phyloP scores from a whole-genome alignment of 2,797 vertebrate genomes.

The Geranospiza caerulescens region DNA sequence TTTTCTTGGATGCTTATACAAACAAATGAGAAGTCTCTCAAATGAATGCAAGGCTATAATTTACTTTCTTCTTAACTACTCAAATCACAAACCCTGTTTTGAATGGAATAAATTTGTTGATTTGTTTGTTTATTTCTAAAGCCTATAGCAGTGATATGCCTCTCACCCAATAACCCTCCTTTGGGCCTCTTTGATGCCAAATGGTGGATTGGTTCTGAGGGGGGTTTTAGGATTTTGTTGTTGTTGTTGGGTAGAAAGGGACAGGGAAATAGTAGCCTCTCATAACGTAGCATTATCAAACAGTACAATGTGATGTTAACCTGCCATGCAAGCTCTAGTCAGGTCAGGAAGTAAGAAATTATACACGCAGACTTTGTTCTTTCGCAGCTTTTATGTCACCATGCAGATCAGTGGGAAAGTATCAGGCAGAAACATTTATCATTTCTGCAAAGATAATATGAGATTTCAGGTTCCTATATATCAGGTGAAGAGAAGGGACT shows the following conservation, averaged over 20 bases:
- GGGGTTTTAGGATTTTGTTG: rapidly evolving
- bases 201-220: background rate
- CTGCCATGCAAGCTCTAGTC: background rate
- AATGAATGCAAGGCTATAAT: background rate
- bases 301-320: background rate
- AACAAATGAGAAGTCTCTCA: background rate
- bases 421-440: background rate
- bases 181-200: background rate
- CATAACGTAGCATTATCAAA: background rate
- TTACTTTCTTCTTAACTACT: background rate
- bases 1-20: background rate
- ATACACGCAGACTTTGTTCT: background rate
- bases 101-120: background rate
- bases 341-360: background rate
- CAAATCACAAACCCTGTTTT: background rate
- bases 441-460: background rate
- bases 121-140: background rate
- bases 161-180: background rate
- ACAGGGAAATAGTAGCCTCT: background rate
- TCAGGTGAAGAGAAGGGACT: background rate
- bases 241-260: background rate
- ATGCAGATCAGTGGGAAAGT: background rate
- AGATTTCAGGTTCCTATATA: background rate
- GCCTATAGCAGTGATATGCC: background rate
- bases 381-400: background rate